phyloP scores from a whole-genome alignment of 2,113 vertebrate genomes.

The Gorilla gorilla region DNA sequence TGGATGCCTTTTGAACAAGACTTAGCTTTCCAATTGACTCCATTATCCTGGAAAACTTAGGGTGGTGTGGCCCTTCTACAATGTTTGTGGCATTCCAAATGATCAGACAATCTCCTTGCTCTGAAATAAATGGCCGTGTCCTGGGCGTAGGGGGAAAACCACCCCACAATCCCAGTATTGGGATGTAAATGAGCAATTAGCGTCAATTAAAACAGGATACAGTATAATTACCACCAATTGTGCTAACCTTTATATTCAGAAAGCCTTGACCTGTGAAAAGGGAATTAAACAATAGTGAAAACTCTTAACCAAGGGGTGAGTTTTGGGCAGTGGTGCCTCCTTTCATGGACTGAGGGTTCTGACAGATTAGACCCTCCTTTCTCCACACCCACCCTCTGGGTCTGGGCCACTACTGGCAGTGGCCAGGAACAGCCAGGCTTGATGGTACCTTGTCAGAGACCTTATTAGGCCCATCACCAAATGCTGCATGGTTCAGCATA shows the following conservation, averaged over 20 bases:
- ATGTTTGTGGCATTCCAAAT: slow-evolving; percentile 71
- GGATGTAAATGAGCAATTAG: slow-evolving; percentile 88
- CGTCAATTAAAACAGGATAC: slow-evolving; percentile 86
- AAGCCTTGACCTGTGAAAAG: slow-evolving; percentile 77
- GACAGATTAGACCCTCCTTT: neutral
- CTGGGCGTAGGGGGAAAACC: slow-evolving; percentile 75
- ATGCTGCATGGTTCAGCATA: neutral
- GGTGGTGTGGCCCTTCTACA: slow-evolving; percentile 39
- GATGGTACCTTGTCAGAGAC: slow-evolving; percentile 57
- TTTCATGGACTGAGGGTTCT: neutral
- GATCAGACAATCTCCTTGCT: slow-evolving; percentile 71
- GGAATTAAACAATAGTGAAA: slow-evolving; percentile 79
- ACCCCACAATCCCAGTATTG: slow-evolving; percentile 79
- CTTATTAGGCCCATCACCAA: neutral
- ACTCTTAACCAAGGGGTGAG: neutral
- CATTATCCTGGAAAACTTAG: slow-evolving; percentile 33
- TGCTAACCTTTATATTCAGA: slow-evolving; percentile 84
- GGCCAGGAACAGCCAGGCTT: neutral
- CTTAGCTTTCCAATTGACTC: neutral
- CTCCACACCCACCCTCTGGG: neutral
- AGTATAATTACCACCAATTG: slow-evolving; percentile 85
- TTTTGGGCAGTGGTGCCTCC: neutral
- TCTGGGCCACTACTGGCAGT: neutral
- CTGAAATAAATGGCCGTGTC: slow-evolving; percentile 72
- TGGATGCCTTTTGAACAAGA: neutral